Evolutionary conservation across 2,888 invertebrate species (phyloP), one percentile per base, ranked within the genome.

Genomic region (Margaritifera margaritifera): DNA sequence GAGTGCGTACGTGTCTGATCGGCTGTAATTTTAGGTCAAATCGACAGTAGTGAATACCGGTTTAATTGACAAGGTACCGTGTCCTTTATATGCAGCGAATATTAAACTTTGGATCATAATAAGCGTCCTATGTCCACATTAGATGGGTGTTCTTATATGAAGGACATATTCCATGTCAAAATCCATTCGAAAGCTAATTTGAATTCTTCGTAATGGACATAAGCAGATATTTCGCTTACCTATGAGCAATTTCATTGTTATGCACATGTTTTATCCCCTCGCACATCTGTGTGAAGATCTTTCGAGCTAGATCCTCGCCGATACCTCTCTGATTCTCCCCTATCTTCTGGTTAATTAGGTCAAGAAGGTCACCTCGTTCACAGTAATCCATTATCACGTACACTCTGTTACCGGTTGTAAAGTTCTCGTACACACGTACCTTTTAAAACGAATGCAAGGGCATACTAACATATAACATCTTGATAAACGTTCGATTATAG

Each of bases 381-480:
- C 80, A 80, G 65, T 79, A 81, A 22, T 84, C 82, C 80, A 83
- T 78, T 11, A 84, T 80, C 20, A 84, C 69, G 65, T 79, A 84
- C 59, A 77, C 75, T 25, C 81, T 75, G 42, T 80, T 77, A 3
- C 62, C 31, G 0, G 79, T 79, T 11, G 66, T 57, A 70, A 82
- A 81, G 57, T 78, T 74, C 61, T 83, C 84, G 55, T 67, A 80
- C 53, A 81, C 68, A 19, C 76, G 70, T 18, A 78, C 78, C 83
- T 83, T 27, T 42, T 42, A 42, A 42, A 42, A 11, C 42, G 42
- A 42, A 15, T 42, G 3, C 15, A 42, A 15, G 42, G 11, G 15
- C 42, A 42, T 42, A 15, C 2, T 1, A 42, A 42, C 2, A 42
- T 42, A 42, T 42, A 42, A 11, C 42, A 15, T 42, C 42, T 15